phyloP scores from a whole-genome alignment of 2,797 vertebrate species.

The Pteropus rufus region DNA sequence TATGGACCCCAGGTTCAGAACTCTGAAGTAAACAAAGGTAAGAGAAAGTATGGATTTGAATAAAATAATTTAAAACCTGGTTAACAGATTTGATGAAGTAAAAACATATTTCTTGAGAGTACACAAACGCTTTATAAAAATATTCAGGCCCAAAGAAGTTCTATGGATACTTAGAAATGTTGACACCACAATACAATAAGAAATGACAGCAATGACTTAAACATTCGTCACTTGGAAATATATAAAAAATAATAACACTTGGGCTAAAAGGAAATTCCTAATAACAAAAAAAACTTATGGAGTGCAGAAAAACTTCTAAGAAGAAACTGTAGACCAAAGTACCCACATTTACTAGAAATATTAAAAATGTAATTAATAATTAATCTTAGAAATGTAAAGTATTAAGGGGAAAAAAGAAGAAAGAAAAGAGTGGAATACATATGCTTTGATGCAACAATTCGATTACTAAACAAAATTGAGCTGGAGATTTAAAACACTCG shows the following conservation, averaged over 20 bases:
- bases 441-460: not conserved
- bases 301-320: not conserved
- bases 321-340: not conserved
- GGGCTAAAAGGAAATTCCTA: slow-evolving; percentile 5
- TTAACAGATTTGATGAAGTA: not conserved
- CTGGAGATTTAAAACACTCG: not conserved
- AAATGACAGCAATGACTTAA: not conserved
- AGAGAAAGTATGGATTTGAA: not conserved
- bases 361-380: slow-evolving; percentile 12
- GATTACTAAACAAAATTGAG: not conserved
- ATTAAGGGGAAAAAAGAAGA: not conserved
- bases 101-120: not conserved
- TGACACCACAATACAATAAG: not conserved
- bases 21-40: not conserved
- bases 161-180: not conserved
- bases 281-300: not conserved
- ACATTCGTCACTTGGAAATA: not conserved
- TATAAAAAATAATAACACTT: not conserved
- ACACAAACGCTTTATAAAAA: not conserved
- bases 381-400: slow-evolving; percentile 1
- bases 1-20: not conserved
- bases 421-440: not conserved
- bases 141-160: not conserved
- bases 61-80: not conserved
- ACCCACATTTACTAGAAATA: not conserved